phyloP scores from a whole-genome alignment of 2,888 invertebrate species.

The Apoda limacodes region DNA sequence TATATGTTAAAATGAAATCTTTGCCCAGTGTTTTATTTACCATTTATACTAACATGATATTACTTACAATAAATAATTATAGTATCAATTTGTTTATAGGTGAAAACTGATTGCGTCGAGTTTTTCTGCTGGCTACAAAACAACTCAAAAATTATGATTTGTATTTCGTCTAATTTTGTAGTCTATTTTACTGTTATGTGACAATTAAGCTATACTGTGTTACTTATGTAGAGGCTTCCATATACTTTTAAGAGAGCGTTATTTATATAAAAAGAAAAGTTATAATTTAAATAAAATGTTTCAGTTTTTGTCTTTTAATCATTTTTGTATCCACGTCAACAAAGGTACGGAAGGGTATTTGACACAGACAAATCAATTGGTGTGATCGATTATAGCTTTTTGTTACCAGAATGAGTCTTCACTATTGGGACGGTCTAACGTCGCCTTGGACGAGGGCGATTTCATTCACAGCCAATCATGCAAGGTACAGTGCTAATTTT shows the following conservation, averaged over 20 bases:
- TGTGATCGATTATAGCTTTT: too few relatives aligned
- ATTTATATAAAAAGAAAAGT: constrained; percentile 54
- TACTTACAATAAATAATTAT: constrained; percentile 2
- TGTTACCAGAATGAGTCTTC: too few relatives aligned
- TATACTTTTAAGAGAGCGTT: constrained; percentile 55
- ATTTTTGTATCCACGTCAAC: constrained; percentile 22
- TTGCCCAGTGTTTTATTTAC: too few relatives aligned
- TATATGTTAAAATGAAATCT: too few relatives aligned
- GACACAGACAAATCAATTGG: too few relatives aligned
- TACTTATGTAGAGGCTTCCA: constrained; percentile 68
- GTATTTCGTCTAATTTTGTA: constrained; percentile 17
- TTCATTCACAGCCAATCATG: too few relatives aligned
- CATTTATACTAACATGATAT: too few relatives aligned
- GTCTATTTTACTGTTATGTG: constrained; percentile 23
- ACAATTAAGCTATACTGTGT: constrained; percentile 38
- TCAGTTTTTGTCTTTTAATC: constrained; percentile 41
- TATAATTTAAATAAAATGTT: constrained; percentile 63
- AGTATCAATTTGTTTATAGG: constrained; percentile 44
- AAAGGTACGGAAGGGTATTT: too few relatives aligned
- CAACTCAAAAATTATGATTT: constrained; percentile 6
- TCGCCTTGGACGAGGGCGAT: too few relatives aligned
- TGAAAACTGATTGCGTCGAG: constrained; percentile 53
- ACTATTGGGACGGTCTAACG: too few relatives aligned
- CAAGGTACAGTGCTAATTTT: too few relatives aligned
- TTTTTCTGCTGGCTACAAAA: constrained; percentile 29